Conservation (phyloP, 2,888 invertebrate species). For the Tethea ocularis region DNA sequence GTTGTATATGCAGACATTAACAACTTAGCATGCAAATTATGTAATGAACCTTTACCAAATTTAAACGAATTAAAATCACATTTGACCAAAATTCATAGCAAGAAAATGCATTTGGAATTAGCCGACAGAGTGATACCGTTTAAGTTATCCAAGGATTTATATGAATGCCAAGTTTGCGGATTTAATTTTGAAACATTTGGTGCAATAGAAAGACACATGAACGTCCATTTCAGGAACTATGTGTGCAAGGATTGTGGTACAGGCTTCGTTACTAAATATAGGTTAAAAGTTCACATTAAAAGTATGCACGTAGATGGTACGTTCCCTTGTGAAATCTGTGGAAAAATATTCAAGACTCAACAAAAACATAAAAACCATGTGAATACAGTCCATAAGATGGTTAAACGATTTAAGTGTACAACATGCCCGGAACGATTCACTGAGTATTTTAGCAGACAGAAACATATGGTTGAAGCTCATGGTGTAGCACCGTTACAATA, state of each 20-base stretch:
- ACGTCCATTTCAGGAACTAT: conserved; percentile 68
- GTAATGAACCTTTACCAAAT: conserved; percentile 39
- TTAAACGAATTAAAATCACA: conserved; percentile 61
- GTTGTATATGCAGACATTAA: conserved; percentile 69
- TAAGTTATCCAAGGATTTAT: conserved; percentile 47
- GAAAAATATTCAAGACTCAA: conserved; percentile 54
- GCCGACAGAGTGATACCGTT: conserved; percentile 68
- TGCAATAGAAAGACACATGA: conserved; percentile 73
- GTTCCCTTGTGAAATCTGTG: conserved; percentile 60
- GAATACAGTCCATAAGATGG: conserved; percentile 56
- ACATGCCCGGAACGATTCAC: conserved; percentile 64
- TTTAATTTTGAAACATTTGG: conserved; percentile 71
- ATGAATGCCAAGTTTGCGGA: conserved; percentile 64
- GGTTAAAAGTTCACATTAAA: conserved; percentile 62
- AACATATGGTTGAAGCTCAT: conserved; percentile 63
- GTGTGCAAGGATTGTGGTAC: conserved; percentile 69
- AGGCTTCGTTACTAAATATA: conserved; percentile 66
- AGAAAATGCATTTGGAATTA: conserved; percentile 51
- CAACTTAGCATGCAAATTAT: conserved; percentile 58
- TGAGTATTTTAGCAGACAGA: conserved; percentile 64
- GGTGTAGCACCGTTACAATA: conserved; percentile 59
- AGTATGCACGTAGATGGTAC: conserved; percentile 56
- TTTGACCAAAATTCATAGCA: conserved; percentile 55
- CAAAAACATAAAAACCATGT: conserved; percentile 64
- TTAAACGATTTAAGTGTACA: conserved; percentile 63